Base-by-base conservation (phyloP, 2,888 invertebrate genomes). In the Platerodrilus igneus region DNA sequence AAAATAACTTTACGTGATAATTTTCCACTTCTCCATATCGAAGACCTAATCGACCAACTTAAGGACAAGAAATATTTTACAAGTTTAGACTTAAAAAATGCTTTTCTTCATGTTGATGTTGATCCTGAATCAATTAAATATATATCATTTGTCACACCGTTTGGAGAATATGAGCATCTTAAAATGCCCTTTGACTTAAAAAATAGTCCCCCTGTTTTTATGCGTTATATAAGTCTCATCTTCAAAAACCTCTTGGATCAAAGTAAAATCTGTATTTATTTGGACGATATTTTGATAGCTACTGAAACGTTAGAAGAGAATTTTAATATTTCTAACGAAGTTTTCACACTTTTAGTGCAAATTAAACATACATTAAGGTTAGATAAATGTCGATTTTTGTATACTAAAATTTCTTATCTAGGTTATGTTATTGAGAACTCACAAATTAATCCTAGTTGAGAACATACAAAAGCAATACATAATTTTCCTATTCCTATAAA, bases 241-340 rank as follows among this genome's bases (percentile, higher is more conserved):
- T 56, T 57, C 23, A 35, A 13, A 15, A 20, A 41, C 15, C 28
- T 54, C n/a, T 28, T 53, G 17, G 25, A 33, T 14, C 6, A 40
- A 13, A 28, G 34, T 10, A 49, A 49, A 34, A 41, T 52, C 14
- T 20, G 45, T 13, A 34, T 51, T 10, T 55, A 48, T 35, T 16
- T 55, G 6, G 56, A 56, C 33, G 55, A 56, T 22, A 41, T 51
- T 17, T 8, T 59, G 13, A 56, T 62, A 63, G 46, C 55, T 57
- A 5, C 51, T 53, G 11, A 51, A 58, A 50, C 55, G 29, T 43
- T 50, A 4, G 52, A 48, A 37, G 28, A 37, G n/a, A 3, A 14
- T 16, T n/a, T 28, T 9, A 16, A 17, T 16, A n/a, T 16, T n/a
- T 10, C 17, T 28, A 16, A 4, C 3, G 13, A 28, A 16, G 28